phyloP scores from a whole-genome alignment of 2,888 invertebrate genomes.

The Cylloceria caligata region DNA sequence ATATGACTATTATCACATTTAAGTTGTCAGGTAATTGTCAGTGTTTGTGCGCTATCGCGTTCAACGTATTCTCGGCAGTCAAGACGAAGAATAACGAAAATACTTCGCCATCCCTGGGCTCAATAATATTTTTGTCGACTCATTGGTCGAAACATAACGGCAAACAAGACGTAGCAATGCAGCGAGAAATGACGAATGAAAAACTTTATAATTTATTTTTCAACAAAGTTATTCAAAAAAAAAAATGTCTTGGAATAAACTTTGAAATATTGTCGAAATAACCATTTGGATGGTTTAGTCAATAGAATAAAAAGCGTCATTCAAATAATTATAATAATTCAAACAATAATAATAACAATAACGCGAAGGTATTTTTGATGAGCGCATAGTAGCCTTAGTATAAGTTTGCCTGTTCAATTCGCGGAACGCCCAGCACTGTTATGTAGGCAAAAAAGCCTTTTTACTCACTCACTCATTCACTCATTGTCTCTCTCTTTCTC shows the following conservation, averaged over 20 bases:
- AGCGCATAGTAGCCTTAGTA: not conserved
- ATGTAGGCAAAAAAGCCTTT: not conserved
- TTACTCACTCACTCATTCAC: not conserved
- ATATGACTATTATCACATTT: constrained; percentile 26
- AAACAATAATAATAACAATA: not conserved
- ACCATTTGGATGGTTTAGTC: not conserved
- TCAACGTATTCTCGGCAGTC: not conserved
- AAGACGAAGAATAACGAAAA: constrained; percentile 7
- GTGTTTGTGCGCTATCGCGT: not conserved
- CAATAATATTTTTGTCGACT: not conserved
- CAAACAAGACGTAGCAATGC: not conserved
- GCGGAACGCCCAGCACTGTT: not conserved
- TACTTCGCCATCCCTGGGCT: not conserved
- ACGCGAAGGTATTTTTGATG: not conserved
- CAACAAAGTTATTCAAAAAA: not conserved
- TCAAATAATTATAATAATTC: not conserved
- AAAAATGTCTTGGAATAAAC: not conserved
- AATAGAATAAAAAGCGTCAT: not conserved
- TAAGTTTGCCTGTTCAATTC: not conserved
- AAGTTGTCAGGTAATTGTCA: not conserved
- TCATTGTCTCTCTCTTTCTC: not conserved
- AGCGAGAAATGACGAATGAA: not conserved
- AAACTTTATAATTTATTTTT: not conserved
- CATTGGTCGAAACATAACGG: not conserved
- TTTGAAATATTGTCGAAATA: not conserved